A percentile compares a stretch with the other conserved stretches of the same genome.
Conservation (phyloP, 2,888 invertebrate genomes). For the Stratiomys singularior region DNA sequence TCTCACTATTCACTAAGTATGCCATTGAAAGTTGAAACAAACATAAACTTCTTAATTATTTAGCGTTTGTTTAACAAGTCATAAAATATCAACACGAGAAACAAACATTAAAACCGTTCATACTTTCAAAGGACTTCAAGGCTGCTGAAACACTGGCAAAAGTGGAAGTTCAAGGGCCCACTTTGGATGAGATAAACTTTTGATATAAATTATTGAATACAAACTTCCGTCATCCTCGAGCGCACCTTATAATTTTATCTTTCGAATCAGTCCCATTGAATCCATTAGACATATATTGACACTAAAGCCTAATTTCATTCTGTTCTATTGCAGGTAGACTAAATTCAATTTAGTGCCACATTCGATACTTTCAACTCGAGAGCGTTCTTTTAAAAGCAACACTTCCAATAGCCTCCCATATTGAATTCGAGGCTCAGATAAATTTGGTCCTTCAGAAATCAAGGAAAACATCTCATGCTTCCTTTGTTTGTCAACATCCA, state of each 20-base stretch:
- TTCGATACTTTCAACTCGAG: background rate
- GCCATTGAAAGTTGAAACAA: too few species aligned
- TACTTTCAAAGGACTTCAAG: too few species aligned
- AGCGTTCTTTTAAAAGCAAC: background rate
- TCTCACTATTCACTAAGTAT: too few species aligned
- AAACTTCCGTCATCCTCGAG: background rate
- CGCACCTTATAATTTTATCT: background rate
- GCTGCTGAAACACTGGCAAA: too few species aligned
- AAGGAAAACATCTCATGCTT: background rate
- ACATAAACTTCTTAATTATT: too few species aligned
- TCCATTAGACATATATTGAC: background rate
- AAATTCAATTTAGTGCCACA: background rate
- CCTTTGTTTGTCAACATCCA: background rate
- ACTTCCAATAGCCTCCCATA: background rate
- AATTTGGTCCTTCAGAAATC: slow-evolving; percentile 1
- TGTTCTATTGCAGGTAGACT: background rate
- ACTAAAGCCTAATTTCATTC: background rate
- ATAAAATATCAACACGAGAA: too few species aligned
- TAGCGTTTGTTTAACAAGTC: too few species aligned
- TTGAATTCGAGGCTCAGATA: background rate
- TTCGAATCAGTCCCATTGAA: background rate
- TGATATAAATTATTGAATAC: background rate
- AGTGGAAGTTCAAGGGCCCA: too few species aligned
- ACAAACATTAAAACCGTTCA: too few species aligned
- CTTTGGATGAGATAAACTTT: too few species aligned